Evolutionary conservation across 2,888 invertebrate species (phyloP), one percentile per base, ranked within the genome.

Genomic region (Acronicta leporina): DNA sequence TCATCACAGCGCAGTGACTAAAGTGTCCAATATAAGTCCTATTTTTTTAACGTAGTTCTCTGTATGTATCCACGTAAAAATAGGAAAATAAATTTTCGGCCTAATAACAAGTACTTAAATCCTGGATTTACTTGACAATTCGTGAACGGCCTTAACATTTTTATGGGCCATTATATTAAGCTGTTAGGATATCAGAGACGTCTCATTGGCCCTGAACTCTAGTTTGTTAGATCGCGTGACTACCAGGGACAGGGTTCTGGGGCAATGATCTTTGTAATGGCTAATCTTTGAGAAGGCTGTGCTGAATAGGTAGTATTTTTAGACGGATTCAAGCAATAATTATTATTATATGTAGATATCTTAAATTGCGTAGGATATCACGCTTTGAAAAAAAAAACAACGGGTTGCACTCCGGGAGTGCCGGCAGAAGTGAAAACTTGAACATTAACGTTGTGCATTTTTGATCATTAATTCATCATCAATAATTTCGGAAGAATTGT

Each of bases 101-200:
- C 50, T 55, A 51, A 52, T 51, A 61, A 56, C 68, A 60, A 59
- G 54, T 57, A 62, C 56, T 63, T 63, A 57, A 75, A 69, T 60
- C 48, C 56, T 43, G 69, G 48, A 56, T 48, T 63, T 46, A 60
- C 59, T 62, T 45, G 73, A 66, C 73, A 75, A 75, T 75, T 73
- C 77, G 74, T 70, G 49, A 75, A 76, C 30, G 61, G 46, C 46
- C 47, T 69, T 58, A 66, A 64, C 70, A 67, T 66, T 76, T 75
- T 75, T 75, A 75, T 73, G 33, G 70, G 13, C 75, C 74, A 75
- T 75, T 75, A 70, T 75, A 69, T 75, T 69, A 76, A 75, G 73
- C 74, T 63, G 30, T 27, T 15, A 13, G 64, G 44, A 69, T 58
- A 73, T 67, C 62, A 67, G 52, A 9, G 53, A 55, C 70, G 73